phyloP scores from a whole-genome alignment of 2,113 vertebrate species.

The Atlantisia rogersi region DNA sequence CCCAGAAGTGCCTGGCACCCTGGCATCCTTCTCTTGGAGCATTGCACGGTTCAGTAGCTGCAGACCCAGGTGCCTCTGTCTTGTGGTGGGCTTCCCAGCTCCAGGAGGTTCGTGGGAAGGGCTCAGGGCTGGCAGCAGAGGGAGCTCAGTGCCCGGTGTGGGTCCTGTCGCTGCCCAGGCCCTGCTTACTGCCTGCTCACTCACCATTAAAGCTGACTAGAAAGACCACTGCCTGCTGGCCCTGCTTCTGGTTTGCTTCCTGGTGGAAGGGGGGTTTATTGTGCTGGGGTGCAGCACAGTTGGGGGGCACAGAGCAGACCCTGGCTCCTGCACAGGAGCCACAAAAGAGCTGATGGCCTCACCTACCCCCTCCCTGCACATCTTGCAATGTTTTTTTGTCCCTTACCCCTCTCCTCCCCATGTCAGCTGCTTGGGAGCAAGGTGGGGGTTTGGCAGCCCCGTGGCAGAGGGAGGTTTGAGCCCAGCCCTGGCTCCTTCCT shows the following conservation, averaged over 20 bases:
- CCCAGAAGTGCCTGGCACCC: neutral
- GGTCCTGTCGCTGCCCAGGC: neutral
- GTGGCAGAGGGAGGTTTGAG: fast-evolving
- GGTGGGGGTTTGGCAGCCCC: neutral
- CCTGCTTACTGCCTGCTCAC: fast-evolving
- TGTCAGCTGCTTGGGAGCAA: neutral
- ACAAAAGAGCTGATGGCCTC: fast-evolving
- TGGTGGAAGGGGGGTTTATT: neutral
- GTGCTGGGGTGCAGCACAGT: neutral
- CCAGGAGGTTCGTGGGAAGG: fast-evolving
- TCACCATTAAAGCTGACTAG: neutral
- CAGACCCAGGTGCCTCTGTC: neutral
- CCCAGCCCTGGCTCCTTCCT: neutral
- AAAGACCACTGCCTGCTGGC: neutral
- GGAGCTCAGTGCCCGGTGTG: neutral
- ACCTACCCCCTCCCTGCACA: fast-evolving
- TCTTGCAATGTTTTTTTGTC: neutral
- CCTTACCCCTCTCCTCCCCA: neutral
- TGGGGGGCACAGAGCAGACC: neutral
- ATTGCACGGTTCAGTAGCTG: fast-evolving
- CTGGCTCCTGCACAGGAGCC: neutral
- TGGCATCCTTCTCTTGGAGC: fast-evolving
- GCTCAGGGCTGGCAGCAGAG: neutral
- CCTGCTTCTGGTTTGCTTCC: fast-evolving
- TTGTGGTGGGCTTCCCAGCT: neutral